A percentile compares a stretch with the other conserved stretches of the same genome.
phyloP scores from a whole-genome alignment of 2,888 invertebrate species.

The Caenorhabditis drosophilae region DNA sequence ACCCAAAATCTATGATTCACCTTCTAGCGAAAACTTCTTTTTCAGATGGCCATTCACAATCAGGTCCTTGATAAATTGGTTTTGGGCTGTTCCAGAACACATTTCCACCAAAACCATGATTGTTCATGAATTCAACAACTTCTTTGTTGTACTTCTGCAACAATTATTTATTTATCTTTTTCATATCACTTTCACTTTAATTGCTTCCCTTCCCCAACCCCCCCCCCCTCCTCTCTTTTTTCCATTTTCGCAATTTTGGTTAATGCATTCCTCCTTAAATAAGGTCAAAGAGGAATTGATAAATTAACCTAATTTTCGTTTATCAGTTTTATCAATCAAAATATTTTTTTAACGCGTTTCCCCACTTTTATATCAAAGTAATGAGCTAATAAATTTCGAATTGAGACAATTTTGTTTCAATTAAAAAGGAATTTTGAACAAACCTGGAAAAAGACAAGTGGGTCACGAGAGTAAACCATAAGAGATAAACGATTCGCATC shows the following conservation, averaged over 20 bases:
- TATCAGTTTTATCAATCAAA: conserved; percentile 21
- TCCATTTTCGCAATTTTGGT: no score
- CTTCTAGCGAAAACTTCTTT: conserved; percentile 69
- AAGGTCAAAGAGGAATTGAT: conserved; percentile 29
- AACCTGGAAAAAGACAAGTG: conserved; percentile 65
- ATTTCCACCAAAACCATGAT: conserved; percentile 68
- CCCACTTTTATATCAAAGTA: background rate
- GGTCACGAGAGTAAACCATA: conserved; percentile 68
- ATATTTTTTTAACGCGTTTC: conserved; percentile 4
- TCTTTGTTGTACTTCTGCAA: conserved; percentile 68
- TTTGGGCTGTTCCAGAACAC: conserved; percentile 70
- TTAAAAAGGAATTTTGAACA: conserved; percentile 4
- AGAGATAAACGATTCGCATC: conserved; percentile 68
- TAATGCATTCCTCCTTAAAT: conserved; percentile 6
- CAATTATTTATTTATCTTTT: conserved; percentile 6
- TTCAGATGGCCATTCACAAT: conserved; percentile 69
- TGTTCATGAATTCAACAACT: conserved; percentile 64
- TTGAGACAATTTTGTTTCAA: background rate
- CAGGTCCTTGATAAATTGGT: conserved; percentile 69
- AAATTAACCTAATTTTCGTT: conserved; percentile 30
- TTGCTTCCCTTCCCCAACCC: no score
- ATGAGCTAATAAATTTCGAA: conserved; percentile 1
- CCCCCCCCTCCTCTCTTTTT: no score
- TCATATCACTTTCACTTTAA: conserved; percentile 14
- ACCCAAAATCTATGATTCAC: no score